Conservation (phyloP, 2,888 invertebrate genomes). For the Andrena hattorfiana region DNA sequence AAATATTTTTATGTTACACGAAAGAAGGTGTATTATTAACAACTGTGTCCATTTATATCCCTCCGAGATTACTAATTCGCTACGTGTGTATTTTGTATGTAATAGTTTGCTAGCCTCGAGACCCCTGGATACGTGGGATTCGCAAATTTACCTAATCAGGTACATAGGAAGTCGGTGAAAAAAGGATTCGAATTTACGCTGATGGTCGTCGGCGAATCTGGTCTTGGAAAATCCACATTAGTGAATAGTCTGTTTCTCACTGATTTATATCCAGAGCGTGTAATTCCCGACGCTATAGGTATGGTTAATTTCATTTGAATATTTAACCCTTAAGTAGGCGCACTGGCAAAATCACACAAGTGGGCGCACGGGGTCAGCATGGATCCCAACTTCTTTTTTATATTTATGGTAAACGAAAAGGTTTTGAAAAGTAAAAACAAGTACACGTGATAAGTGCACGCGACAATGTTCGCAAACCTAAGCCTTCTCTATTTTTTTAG, state of each 20-base stretch:
- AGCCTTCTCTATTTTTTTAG: too few relatives aligned
- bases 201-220: slow-evolving; percentile 97
- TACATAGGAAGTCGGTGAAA: slow-evolving; percentile 98
- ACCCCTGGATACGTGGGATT: slow-evolving; percentile 96
- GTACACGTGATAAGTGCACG: too few relatives aligned
- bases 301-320: slow-evolving; percentile 68
- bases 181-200: slow-evolving; percentile 99
- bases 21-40: not conserved
- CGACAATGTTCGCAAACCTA: too few relatives aligned
- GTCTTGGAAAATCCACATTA: slow-evolving; percentile 97
- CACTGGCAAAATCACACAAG: too few relatives aligned
- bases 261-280: slow-evolving; percentile 97
- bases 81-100: slow-evolving; percentile 71
- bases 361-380: too few relatives aligned
- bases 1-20: not conserved
- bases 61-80: not conserved
- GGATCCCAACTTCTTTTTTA: too few relatives aligned
- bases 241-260: slow-evolving; percentile 98
- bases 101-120: slow-evolving; percentile 93
- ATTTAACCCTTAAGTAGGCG: too few relatives aligned
- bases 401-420: too few relatives aligned
- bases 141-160: slow-evolving; percentile 98
- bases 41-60: too few relatives aligned
- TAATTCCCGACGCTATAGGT: slow-evolving; percentile 95
- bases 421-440: too few relatives aligned